phyloP scores from a whole-genome alignment of 1,140 invertebrate genomes.

The Magallana angulata region DNA sequence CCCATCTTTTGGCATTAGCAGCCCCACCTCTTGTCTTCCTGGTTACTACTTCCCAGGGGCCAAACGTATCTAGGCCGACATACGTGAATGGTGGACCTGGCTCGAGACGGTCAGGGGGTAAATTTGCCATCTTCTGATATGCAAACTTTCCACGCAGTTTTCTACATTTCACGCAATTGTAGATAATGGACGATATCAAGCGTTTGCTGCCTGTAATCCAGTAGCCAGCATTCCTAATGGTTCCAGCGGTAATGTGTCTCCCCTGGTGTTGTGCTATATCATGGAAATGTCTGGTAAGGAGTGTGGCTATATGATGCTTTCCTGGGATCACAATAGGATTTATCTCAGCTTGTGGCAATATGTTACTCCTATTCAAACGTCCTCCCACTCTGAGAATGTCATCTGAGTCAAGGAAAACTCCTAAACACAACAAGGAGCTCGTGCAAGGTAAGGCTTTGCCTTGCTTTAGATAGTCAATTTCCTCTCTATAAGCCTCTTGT shows the following conservation, averaged over 20 bases:
- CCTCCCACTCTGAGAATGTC: neutral
- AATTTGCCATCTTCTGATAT: conserved; percentile 47
- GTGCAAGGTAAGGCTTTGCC: neutral
- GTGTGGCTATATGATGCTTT: neutral
- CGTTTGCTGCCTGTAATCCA: conserved; percentile 10
- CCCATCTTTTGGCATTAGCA: conserved; percentile 54
- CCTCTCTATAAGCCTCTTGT: neutral
- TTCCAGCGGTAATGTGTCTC: neutral
- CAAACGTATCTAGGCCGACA: conserved; percentile 45
- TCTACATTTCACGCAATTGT: conserved; percentile 39
- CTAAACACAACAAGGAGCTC: neutral
- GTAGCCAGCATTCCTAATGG: neutral
- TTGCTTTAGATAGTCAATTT: neutral
- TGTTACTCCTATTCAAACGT: neutral
- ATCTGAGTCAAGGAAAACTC: neutral
- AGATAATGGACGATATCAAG: neutral
- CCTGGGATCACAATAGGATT: conserved; percentile 1
- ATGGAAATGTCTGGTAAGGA: neutral
- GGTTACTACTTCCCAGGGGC: conserved; percentile 45
- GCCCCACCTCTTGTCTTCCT: conserved; percentile 40
- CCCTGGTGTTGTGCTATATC: neutral
- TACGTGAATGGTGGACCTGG: conserved; percentile 15
- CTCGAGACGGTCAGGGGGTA: conserved; percentile 42
- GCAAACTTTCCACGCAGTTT: conserved; percentile 6
- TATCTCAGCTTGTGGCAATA: neutral